A percentile compares a stretch with the other conserved stretches of the same genome.
Conservation (phyloP, 2,113 vertebrate species). For the Ploceus nigricollis region DNA sequence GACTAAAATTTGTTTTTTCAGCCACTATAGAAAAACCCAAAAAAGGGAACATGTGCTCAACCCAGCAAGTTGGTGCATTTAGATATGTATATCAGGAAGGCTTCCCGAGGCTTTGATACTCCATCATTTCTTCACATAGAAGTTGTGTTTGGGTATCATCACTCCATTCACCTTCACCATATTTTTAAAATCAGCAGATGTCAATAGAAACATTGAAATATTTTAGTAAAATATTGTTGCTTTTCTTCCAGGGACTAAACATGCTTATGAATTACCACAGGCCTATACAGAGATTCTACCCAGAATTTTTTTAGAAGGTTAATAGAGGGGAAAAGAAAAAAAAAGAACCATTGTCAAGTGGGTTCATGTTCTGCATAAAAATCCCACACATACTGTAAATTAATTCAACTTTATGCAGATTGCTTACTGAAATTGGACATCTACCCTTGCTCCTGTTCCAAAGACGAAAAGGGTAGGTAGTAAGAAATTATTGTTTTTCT, state of each 20-base stretch:
- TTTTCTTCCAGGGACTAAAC: background rate
- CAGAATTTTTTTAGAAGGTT: too few species aligned
- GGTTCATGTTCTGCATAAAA: background rate
- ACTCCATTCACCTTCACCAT: background rate
- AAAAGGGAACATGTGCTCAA: background rate
- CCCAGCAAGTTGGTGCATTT: background rate
- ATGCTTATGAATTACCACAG: background rate
- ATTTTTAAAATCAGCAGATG: background rate
- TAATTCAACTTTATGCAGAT: background rate
- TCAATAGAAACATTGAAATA: background rate
- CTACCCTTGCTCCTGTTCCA: background rate
- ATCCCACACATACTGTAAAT: accelerated
- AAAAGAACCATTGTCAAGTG: accelerated
- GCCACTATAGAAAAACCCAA: background rate
- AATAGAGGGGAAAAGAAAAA: background rate
- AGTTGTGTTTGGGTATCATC: accelerated
- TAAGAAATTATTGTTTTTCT: background rate
- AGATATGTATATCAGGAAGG: background rate
- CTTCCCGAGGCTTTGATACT: background rate
- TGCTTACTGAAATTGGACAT: background rate
- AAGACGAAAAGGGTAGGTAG: accelerated
- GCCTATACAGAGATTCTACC: background rate
- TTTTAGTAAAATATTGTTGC: background rate
- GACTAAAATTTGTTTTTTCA: background rate
- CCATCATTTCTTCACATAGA: background rate